Percentiles rank a stretch among this genome's conserved stretches.
These are phyloP conservation scores for Geodia barretti DNA, from an alignment of 37 sponge, comb jelly and placozoan species.

Conservation along the genomic window DNA sequence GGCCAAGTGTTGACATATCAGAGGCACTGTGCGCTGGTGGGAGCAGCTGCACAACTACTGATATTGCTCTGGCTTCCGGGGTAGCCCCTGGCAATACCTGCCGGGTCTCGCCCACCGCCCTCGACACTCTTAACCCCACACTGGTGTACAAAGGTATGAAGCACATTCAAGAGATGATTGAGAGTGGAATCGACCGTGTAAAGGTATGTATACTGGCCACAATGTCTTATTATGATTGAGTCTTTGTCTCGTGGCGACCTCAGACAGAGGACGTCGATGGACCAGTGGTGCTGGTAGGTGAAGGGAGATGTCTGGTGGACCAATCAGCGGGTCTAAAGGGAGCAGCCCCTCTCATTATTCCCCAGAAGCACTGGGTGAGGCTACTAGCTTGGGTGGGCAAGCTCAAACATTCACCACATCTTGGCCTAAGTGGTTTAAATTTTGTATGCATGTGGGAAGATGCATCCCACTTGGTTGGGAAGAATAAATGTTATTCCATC, in stretches of 20 bases:
- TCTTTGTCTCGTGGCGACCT: neutral
- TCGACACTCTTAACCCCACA: neutral
- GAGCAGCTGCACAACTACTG: constrained; percentile 60
- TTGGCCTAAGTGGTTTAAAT: no score
- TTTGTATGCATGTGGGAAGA: no score
- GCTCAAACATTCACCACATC: no score
- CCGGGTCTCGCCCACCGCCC: neutral
- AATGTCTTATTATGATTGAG: neutral
- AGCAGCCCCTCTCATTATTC: constrained; percentile 41
- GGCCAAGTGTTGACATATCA: constrained; percentile 66
- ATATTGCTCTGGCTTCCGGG: constrained; percentile 83
- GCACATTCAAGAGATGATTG: constrained; percentile 56
- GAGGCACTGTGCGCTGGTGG: constrained; percentile 82
- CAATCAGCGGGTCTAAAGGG: constrained; percentile 32
- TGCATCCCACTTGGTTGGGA: no score
- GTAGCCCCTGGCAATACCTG: constrained; percentile 32
- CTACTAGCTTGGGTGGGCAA: no score
- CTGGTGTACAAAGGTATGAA: constrained; percentile 52
- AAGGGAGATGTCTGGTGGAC: constrained; percentile 78
- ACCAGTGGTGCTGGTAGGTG: constrained; percentile 83
- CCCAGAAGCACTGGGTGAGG: constrained; percentile 71
- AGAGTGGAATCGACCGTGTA: constrained; percentile 61
- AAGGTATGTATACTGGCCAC: constrained; percentile 55
- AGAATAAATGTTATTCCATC: no score
- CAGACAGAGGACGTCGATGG: constrained; percentile 61